These are phyloP conservation scores for Brachionus rubens DNA, from an alignment of 1,140 invertebrate genomes.

Conservation along the genomic window DNA sequence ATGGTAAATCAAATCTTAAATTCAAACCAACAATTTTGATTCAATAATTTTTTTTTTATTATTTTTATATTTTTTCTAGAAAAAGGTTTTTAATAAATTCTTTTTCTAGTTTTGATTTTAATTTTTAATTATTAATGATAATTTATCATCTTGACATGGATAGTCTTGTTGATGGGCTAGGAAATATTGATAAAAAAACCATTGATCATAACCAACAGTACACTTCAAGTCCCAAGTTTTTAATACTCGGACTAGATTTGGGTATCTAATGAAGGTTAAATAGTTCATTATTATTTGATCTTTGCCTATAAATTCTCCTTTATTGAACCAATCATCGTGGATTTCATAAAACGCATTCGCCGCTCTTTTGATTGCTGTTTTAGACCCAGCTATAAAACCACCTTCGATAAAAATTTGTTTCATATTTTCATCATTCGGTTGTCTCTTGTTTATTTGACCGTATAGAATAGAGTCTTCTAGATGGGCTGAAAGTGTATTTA, in stretches of 20 bases:
- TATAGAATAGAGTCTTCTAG: not conserved
- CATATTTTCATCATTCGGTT: not conserved
- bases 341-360: no score
- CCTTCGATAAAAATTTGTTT: not conserved
- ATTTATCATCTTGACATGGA: not conserved
- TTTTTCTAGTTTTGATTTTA: no score
- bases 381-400: not conserved
- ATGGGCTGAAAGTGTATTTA: not conserved
- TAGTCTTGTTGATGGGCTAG: not conserved
- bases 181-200: slow-evolving; percentile 33
- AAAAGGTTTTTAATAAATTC: no score
- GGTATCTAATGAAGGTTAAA: not conserved
- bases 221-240: not conserved
- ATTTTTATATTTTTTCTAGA: no score
- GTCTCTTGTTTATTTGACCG: not conserved
- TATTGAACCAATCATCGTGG: not conserved
- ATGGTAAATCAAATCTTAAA: no score
- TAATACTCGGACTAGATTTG: not conserved
- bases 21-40: no score
- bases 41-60: no score
- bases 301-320: not conserved
- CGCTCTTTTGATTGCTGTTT: not conserved
- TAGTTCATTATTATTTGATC: not conserved
- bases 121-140: not conserved
- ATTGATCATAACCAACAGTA: not conserved